phyloP scores from a whole-genome alignment of 2,113 vertebrate genomes.

The Chunga burmeisteri region DNA sequence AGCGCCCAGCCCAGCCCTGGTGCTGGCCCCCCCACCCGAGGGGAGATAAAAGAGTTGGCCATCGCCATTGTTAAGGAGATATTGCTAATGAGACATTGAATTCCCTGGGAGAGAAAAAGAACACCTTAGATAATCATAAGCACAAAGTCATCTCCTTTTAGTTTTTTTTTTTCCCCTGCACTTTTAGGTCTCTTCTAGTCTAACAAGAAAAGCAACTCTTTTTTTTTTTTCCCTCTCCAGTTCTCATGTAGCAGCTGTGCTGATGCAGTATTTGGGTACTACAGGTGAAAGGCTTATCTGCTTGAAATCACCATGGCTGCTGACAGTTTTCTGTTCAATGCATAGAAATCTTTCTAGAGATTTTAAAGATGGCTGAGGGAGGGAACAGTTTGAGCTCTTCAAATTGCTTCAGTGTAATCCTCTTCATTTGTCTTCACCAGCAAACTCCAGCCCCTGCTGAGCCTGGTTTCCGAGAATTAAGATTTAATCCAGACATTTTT shows the following conservation, averaged over 20 bases:
- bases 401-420: background rate
- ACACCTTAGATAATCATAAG: background rate
- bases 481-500: background rate
- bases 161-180: too few relatives aligned
- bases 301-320: background rate
- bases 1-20: fast-evolving
- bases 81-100: background rate
- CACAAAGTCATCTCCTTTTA: background rate
- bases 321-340: background rate
- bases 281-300: background rate
- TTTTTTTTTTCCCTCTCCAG: background rate
- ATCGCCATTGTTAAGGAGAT: background rate
- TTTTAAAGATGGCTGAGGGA: background rate
- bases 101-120: background rate
- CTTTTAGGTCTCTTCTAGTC: background rate
- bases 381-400: background rate
- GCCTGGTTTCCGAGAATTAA: background rate
- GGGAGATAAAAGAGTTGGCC: background rate
- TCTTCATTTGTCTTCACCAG: background rate
- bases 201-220: background rate
- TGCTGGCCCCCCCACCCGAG: background rate
- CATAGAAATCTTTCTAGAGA: background rate
- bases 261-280: background rate
- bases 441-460: background rate
- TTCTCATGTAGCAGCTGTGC: background rate